Evolutionary conservation across 2,113 vertebrate genomes (phyloP), one percentile per base, ranked within the genome.

Genomic region (Alectura lathami): DNA sequence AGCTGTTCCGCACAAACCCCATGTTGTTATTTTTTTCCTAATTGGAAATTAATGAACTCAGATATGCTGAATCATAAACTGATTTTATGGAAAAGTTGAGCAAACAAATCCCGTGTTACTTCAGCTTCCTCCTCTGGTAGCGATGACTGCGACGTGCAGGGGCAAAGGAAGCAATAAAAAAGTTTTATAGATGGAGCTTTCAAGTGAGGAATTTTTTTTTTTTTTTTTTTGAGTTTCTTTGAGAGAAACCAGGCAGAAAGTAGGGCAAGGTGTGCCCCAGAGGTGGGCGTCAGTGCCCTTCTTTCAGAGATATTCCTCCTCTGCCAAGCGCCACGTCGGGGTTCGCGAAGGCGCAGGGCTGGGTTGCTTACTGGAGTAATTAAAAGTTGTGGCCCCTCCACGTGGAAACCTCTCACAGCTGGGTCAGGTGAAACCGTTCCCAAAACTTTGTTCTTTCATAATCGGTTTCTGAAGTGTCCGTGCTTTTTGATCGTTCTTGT

Each of bases 121-220:
- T 72, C 77, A 43, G 26, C 69, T 93, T 95, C 85, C 64, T 89
- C 43, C 75, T 34, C 85, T 81, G 64, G 13, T 80, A 43, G 76
- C 9, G 75, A 69, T 83, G 29, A 42, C 62, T 36, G 42, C 14
- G 3, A 24, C 16, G 11, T 78, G 78, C 83, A 66, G 78, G 82
- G 80, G 62, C 76, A 83, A 59, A 96, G 95, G 95, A 97, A 97
- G 74, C 84, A 95, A 96, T 96, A 91, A 95, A 91, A 95, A 96
- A 96, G 89, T 85, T 96, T 95, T 96, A 87, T 51, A 85, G 95
- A 45, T 26, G 2, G 9, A 84, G 87, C 77, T 96, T 82, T 60
- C 86, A 89, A 96, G 95, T 91, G 76, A 93, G 13, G 57, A 75
- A 83, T 26, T 32, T 13, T 22, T 22, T 20, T 47, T 34, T 63